phyloP scores from a whole-genome alignment of 2,113 vertebrate genomes.

The Esox niger region DNA sequence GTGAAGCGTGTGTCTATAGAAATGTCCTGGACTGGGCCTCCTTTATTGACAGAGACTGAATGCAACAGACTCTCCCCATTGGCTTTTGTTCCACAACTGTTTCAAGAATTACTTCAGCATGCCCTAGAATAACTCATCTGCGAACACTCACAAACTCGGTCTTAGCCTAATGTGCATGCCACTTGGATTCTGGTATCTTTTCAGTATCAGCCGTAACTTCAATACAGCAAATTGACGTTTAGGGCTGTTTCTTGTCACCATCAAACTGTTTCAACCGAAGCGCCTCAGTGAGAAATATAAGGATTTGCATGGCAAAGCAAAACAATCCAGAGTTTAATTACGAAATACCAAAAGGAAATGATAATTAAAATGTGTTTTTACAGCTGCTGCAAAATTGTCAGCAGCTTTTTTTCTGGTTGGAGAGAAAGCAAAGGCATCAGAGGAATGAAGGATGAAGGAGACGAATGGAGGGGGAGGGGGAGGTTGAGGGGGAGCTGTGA shows the following conservation, averaged over 20 bases:
- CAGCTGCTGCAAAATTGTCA: constrained; percentile 27
- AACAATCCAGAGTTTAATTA: constrained; percentile 29
- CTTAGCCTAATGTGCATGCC: too few relatives aligned
- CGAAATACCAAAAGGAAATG: constrained; percentile 28
- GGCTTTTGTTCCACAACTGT: too few relatives aligned
- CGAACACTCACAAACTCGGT: background rate
- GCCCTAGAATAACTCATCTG: background rate
- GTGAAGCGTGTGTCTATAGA: constrained; percentile 63
- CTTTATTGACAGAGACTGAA: background rate
- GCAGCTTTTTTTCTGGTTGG: constrained; percentile 11
- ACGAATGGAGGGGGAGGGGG: background rate
- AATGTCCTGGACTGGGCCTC: constrained; percentile 38
- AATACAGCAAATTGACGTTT: background rate
- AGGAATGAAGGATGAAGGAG: background rate
- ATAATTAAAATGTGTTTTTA: constrained; percentile 35
- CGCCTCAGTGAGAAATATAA: background rate
- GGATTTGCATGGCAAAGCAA: constrained; percentile 17
- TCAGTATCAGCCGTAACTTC: constrained; percentile 3
- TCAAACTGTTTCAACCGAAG: constrained; percentile 16
- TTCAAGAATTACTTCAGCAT: too few relatives aligned
- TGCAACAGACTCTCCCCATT: too few relatives aligned
- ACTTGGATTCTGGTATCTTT: background rate
- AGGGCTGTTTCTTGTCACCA: constrained; percentile 9
- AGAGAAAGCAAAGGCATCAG: constrained; percentile 10
- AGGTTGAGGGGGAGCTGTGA: background rate